Base-by-base conservation (phyloP, 2,888 invertebrate species). In the Parthenolecanium corni region DNA sequence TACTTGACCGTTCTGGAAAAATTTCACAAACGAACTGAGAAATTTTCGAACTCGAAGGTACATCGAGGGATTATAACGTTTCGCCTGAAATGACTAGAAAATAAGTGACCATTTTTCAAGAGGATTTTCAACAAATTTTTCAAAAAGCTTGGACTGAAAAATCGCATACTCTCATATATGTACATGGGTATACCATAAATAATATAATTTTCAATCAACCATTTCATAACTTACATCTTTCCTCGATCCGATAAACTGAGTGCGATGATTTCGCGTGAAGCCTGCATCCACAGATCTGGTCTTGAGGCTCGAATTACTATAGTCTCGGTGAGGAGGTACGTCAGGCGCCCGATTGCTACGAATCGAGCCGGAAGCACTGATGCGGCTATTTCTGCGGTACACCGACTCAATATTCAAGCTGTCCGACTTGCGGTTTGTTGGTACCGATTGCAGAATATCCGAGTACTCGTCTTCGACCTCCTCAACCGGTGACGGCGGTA, bases 201-300 rank as follows among this genome's bases (percentile, higher is more conserved):
- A n/a, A n/a, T n/a, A n/a, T n/a, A n/a, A n/a, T n/a, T n/a, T n/a
- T n/a, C n/a, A n/a, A n/a, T n/a, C n/a, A n/a, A n/a, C n/a, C n/a
- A n/a, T n/a, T n/a, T n/a, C n/a, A n/a, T 56, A 16, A 57, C 18
- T 67, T 65, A 75, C 76, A 72, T 76, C 76, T 68, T 75, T 72
- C 66, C 75, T 73, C 71, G 68, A 71, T 71, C 66, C 71, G 69
- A 68, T 72, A 69, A 52, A 70, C 67, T 67, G 73, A 66, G 69
- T 73, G 69, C 67, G 74, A 63, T 69, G 68, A 63, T 72, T 67
- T 70, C 72, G 65, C 69, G 81, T 82, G 71, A 84, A 87, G 67
- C 85, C 84, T 2, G 85, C 85, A 72, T 89, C 89, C 84, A 89
- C 89, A 6, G 89, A 89, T 70, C 89, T 80, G 67, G 89, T 88